A percentile compares a stretch with the other conserved stretches of the same genome.
Evolutionary conservation across 2,113 vertebrate genomes (phyloP).

Genomic region (Perccottus glenii): DNA sequence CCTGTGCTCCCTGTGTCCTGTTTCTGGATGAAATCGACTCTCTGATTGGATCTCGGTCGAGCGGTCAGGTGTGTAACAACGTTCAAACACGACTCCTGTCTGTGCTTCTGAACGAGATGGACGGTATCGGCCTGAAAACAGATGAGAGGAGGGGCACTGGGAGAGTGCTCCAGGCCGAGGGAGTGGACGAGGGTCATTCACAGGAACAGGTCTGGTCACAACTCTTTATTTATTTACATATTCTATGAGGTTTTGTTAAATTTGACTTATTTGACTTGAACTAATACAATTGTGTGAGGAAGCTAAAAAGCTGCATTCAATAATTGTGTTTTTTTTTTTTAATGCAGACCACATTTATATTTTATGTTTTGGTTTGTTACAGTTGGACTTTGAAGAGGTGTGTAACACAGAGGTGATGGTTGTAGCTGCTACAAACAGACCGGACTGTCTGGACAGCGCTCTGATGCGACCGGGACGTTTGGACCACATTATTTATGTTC

Average conservation of each 20-base stretch:
- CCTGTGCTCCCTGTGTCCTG: constrained; percentile 89
- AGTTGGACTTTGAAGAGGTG: constrained; percentile 86
- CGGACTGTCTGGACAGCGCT: constrained; percentile 89
- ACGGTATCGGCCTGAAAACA: constrained; percentile 88
- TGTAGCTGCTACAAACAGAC: constrained; percentile 93
- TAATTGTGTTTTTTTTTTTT: too few species aligned
- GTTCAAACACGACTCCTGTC: constrained; percentile 89
- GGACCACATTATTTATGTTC: constrained; percentile 90
- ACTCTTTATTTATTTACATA: too few species aligned
- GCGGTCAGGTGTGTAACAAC: constrained; percentile 60
- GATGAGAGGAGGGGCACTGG: constrained; percentile 85
- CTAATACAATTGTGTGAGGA: too few species aligned
- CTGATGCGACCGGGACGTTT: constrained; percentile 92
- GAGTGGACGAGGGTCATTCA: constrained; percentile 58
- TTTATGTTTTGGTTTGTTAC: constrained; percentile 14
- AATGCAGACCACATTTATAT: too few species aligned
- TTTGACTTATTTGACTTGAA: too few species aligned
- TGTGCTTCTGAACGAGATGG: constrained; percentile 93
- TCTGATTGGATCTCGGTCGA: constrained; percentile 86
- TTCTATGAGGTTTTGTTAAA: too few species aligned
- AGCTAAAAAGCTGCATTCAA: too few species aligned
- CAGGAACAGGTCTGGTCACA: constrained; percentile 72
- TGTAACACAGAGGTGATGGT: constrained; percentile 88
- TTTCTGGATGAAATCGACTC: constrained; percentile 98
- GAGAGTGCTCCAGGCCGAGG: constrained; percentile 70